Base-by-base conservation (phyloP, 2,888 invertebrate genomes). In the Unio delphinus region DNA sequence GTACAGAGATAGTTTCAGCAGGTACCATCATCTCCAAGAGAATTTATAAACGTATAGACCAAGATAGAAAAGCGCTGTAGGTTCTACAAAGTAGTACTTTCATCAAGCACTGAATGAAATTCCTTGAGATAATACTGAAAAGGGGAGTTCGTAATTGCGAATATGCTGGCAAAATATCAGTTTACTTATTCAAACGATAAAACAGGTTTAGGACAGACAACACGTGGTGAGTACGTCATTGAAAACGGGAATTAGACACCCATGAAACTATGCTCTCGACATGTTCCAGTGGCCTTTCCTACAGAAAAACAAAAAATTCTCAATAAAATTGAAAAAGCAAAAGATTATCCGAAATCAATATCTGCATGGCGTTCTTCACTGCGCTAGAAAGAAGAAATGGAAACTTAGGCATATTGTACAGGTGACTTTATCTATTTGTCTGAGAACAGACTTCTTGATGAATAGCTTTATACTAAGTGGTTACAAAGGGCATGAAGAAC, bases 341-440 rank as follows among this genome's bases (percentile, higher is more conserved):
- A 30, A 30, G 30, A 30, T 30, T 6, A 30, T 30, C 30, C 30
- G 30, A 30, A 30, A 30, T 3, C 30, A 30, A 5, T 30, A 30
- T 30, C 30, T 5, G 30, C 30, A 30, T 30, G 30, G 3, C 5
- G 70, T 34, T 34, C 34, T 7, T 8, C 7, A 1, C 8, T 34
- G 8, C 8, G 34, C 34, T 11, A 59, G 30, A 28, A 20, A 73
- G 67, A 55, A 73, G 67, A 57, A 62, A 61, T 67, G 71, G n/a
- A 67, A 69, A 56, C 57, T 73, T 5, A 59, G 71, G 55, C 68
- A 72, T 23, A 67, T 71, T 59, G 68, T 6, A 3, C 69, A 69
- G 58, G 28, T 69, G 3, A n/a, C 66, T 30, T 56, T 69, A 26
- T 69, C 72, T 17, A 8, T 4, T 15, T 18, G 30, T 5, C 18